These are phyloP conservation scores for Drosophila paranaensis DNA, from an alignment of 2,888 invertebrate species.

Conservation along the genomic window DNA sequence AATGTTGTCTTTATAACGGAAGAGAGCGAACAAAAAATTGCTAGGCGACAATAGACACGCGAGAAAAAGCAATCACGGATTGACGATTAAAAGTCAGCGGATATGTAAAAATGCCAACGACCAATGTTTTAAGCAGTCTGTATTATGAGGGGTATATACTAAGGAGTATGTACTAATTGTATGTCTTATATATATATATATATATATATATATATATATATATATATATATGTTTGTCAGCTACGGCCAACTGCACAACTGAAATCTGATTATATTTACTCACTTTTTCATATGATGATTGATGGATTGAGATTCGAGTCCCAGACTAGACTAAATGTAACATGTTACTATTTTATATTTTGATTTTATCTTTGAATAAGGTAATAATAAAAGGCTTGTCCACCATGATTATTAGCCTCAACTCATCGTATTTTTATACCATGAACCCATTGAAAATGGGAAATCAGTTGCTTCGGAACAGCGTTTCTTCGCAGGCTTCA, in stretches of 20 bases:
- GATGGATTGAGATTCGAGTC: neutral
- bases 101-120: conserved; percentile 12
- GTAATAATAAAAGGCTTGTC: neutral
- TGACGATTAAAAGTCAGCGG: conserved; percentile 27
- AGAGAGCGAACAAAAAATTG: conserved; percentile 46
- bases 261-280: neutral
- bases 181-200: neutral
- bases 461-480: no score
- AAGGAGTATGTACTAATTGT: neutral
- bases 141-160: neutral
- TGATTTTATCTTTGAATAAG: neutral
- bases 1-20: conserved; percentile 64
- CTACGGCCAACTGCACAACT: neutral
- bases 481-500: no score
- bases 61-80: conserved; percentile 36
- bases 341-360: no score
- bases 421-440: no score
- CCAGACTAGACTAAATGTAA: neutral
- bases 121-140: neutral
- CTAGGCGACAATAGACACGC: conserved; percentile 51
- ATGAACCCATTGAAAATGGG: no score
- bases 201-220: neutral
- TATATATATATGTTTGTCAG: neutral
- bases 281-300: neutral
- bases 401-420: no score